These are phyloP conservation scores for Osmerus mordax DNA, from an alignment of 2,113 vertebrate species.

Conservation along the genomic window DNA sequence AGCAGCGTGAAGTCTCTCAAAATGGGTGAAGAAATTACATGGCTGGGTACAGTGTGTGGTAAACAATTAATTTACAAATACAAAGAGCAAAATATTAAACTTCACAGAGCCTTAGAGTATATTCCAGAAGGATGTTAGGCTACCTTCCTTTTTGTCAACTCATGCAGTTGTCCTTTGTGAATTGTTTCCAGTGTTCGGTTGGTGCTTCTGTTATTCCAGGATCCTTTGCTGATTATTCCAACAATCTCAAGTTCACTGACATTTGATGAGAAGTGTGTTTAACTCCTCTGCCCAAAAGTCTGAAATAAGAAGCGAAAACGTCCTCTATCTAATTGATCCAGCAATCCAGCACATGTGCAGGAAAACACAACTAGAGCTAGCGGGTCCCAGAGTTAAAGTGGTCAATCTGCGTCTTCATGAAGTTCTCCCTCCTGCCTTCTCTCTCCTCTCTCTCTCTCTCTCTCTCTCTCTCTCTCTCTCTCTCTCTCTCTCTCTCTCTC, in stretches of 20 bases:
- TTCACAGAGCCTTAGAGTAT: background rate
- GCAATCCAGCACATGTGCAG: constrained; percentile 38
- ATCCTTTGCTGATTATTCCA: constrained; percentile 11
- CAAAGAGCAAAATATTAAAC: too few species aligned
- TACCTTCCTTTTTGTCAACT: background rate
- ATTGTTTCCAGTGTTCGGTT: constrained; percentile 14
- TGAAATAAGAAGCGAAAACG: too few species aligned
- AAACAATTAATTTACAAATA: too few species aligned
- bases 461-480: too few species aligned
- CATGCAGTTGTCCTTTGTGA: background rate
- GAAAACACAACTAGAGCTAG: constrained; percentile 1
- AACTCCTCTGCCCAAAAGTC: constrained; percentile 23
- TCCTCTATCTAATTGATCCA: constrained; percentile 33
- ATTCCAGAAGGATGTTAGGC: background rate
- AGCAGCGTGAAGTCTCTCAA: too few species aligned
- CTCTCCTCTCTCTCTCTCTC: too few species aligned
- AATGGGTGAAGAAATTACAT: too few species aligned
- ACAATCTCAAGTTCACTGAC: constrained; percentile 17
- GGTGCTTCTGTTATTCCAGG: constrained; percentile 32
- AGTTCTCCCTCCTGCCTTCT: too few species aligned
- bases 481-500: too few species aligned
- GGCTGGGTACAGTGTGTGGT: too few species aligned
- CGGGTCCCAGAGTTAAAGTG: constrained; percentile 36
- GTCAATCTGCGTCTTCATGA: constrained; percentile 48
- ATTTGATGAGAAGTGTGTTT: constrained; percentile 16